These are phyloP conservation scores for Grammomys surdaster DNA, from an alignment of 2,113 vertebrate species.

Conservation along the genomic window DNA sequence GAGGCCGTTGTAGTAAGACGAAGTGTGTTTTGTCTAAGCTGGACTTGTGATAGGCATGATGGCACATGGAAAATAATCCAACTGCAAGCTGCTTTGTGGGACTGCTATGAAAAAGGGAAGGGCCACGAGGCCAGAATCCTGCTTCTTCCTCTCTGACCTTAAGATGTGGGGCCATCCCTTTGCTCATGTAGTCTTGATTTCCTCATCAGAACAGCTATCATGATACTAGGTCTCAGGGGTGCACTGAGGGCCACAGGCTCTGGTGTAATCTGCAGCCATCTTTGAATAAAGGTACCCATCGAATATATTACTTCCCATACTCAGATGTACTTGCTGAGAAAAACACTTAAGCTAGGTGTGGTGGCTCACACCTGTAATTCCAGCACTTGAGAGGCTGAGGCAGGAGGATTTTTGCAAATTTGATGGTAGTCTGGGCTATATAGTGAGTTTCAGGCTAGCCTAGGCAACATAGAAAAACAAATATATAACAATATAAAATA, in stretches of 20 bases:
- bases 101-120: background rate
- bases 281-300: background rate
- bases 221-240: background rate
- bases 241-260: background rate
- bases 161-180: background rate
- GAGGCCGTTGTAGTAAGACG: background rate
- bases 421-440: background rate
- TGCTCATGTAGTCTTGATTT: background rate
- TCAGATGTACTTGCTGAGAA: background rate
- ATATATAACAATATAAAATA: background rate
- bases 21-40: background rate
- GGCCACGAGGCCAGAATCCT: background rate
- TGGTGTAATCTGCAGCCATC: background rate
- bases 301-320: background rate
- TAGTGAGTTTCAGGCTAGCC: background rate
- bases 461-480: background rate
- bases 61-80: background rate
- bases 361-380: background rate
- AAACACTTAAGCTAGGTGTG: background rate
- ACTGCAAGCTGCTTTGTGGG: accelerated
- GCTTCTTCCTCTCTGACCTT: background rate
- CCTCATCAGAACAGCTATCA: background rate
- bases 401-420: background rate
- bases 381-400: background rate
- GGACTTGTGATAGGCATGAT: background rate